Evolutionary conservation across 1,140 invertebrate genomes (phyloP).

Genomic region (Drosophila eugracilis): DNA sequence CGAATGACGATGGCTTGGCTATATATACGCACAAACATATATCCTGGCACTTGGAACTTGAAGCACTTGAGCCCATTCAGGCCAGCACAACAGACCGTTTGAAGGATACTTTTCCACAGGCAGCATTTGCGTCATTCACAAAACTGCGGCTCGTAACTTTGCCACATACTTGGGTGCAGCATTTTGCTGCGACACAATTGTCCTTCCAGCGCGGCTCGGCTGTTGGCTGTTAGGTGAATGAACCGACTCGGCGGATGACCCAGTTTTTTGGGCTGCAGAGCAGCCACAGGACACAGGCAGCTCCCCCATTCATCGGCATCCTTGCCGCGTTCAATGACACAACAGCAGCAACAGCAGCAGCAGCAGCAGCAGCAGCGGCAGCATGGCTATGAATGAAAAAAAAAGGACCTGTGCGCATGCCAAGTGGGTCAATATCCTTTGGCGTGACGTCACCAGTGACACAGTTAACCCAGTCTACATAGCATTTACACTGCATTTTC

Average conservation of each 20-base stretch:
- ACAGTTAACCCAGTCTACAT: constrained; percentile 45
- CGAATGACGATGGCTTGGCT: constrained; percentile 11
- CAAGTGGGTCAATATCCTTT: constrained; percentile 73
- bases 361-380: neutral
- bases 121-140: constrained; percentile 67
- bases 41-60: constrained; percentile 27
- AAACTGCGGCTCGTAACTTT: constrained; percentile 48
- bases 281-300: constrained; percentile 22
- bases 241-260: constrained; percentile 61
- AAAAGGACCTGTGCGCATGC: constrained; percentile 65
- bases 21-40: neutral
- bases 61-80: constrained; percentile 30
- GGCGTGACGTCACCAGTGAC: constrained; percentile 72
- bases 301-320: constrained; percentile 61
- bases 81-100: constrained; percentile 12
- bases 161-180: constrained; percentile 1
- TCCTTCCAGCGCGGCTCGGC: constrained; percentile 68
- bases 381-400: constrained; percentile 70
- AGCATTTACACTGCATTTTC: neutral
- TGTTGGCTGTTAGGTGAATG: constrained; percentile 62
- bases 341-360: constrained; percentile 1
- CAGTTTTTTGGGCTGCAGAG: constrained; percentile 52
- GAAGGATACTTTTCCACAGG: constrained; percentile 44
- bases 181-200: constrained; percentile 63
- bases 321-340: constrained; percentile 57